A percentile compares a stretch with the other conserved stretches of the same genome.
Evolutionary conservation across 2,113 vertebrate species (phyloP).

Genomic region (Donacobius atricapilla): DNA sequence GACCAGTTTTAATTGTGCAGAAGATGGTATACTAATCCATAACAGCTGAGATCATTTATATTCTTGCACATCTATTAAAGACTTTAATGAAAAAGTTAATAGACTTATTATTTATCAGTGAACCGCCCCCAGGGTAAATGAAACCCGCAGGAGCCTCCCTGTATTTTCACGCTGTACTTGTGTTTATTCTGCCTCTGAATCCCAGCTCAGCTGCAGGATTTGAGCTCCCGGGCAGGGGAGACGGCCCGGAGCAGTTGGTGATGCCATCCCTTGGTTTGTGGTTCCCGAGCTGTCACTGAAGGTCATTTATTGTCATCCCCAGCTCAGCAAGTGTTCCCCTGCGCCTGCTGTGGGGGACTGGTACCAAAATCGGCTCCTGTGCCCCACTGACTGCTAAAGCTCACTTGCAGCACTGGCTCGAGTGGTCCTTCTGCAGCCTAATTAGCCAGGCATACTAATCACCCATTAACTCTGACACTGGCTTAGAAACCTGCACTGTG

Average conservation of each 20-base stretch:
- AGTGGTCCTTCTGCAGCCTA: neutral
- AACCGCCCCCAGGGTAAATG: neutral
- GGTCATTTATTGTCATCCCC: neutral
- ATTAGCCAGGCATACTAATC: neutral
- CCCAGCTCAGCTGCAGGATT: neutral
- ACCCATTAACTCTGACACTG: neutral
- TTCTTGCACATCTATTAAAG: conserved; percentile 76
- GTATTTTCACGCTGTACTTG: neutral
- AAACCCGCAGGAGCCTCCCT: neutral
- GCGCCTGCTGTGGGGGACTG: neutral
- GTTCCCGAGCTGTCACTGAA: neutral
- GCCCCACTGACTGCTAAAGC: neutral
- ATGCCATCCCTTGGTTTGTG: neutral
- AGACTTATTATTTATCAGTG: conserved; percentile 7
- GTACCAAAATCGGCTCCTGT: neutral
- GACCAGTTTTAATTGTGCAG: conserved; percentile 68
- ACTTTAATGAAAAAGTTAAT: conserved; percentile 61
- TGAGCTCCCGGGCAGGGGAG: neutral
- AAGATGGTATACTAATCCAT: conserved; percentile 67
- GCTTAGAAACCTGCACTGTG: neutral
- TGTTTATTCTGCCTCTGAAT: neutral
- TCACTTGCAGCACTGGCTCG: neutral
- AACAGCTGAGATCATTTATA: conserved; percentile 61
- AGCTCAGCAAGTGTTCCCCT: neutral
- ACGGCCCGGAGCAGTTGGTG: neutral